A percentile compares a stretch with the other conserved stretches of the same genome.
phyloP scores from a whole-genome alignment of 1,140 invertebrate species.

The Drosophila tsacasi region DNA sequence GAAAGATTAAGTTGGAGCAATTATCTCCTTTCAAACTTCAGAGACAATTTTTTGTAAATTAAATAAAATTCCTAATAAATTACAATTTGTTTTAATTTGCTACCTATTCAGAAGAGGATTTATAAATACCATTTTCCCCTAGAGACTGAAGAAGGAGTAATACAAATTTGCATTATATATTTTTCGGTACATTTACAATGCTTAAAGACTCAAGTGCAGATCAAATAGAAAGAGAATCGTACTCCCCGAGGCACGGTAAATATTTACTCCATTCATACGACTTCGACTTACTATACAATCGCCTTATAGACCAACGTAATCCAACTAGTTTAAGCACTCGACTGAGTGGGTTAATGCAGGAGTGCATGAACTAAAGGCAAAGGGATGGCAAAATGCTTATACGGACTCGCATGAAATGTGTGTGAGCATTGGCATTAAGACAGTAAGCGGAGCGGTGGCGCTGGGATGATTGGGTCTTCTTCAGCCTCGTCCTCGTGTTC shows the following conservation, averaged over 20 bases:
- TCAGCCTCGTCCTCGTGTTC: background rate
- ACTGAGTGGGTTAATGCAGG: slow-evolving; percentile 50
- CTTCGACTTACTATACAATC: slow-evolving; percentile 24
- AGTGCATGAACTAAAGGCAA: slow-evolving; percentile 43
- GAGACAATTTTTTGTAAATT: no score
- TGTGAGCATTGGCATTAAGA: slow-evolving; percentile 75
- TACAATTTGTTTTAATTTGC: background rate
- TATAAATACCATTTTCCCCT: no score
- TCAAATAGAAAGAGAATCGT: slow-evolving; percentile 20
- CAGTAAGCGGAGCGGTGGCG: slow-evolving; percentile 51
- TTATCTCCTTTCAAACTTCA: no score
- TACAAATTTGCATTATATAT: background rate
- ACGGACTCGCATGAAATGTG: slow-evolving; percentile 67
- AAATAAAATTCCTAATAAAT: background rate
- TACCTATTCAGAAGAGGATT: no score
- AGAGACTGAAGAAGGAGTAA: background rate
- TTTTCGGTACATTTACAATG: background rate
- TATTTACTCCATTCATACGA: slow-evolving; percentile 43
- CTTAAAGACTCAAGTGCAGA: background rate
- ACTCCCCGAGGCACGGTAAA: slow-evolving; percentile 22
- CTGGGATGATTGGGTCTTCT: slow-evolving; percentile 15
- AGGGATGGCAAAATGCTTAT: slow-evolving; percentile 57
- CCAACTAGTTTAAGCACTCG: slow-evolving; percentile 46
- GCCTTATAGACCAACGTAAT: slow-evolving; percentile 22
- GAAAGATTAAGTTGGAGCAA: no score